Percentiles rank a stretch among this genome's conserved stretches.
Evolutionary conservation across 1,140 invertebrate genomes (phyloP).

Genomic region (Lasaia peninsularis): DNA sequence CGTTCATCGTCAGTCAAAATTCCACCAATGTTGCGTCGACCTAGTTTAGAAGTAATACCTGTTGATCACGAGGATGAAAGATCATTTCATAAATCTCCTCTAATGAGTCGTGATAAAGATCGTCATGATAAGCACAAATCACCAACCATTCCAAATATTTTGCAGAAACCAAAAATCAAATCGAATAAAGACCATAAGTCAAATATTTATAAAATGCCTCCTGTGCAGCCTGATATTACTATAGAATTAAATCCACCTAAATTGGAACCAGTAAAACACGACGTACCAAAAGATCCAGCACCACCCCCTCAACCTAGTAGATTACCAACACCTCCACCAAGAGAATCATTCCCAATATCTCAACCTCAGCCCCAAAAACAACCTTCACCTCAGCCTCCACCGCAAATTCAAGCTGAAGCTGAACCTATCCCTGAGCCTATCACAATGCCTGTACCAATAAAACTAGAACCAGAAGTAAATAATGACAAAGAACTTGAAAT

Average conservation of each 20-base stretch:
- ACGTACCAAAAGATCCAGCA: conserved; percentile 38
- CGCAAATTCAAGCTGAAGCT: conserved; percentile 27
- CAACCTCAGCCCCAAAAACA: conserved; percentile 21
- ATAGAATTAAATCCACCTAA: conserved; percentile 75
- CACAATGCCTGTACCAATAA: conserved; percentile 31
- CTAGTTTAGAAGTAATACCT: conserved; percentile 75
- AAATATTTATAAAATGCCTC: conserved; percentile 70
- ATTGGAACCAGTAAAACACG: conserved; percentile 48
- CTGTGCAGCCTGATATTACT: conserved; percentile 72
- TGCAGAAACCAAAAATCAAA: conserved; percentile 70
- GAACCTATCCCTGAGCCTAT: conserved; percentile 23
- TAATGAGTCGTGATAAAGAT: conserved; percentile 60
- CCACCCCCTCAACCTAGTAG: conserved; percentile 26
- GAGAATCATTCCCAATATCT: conserved; percentile 6
- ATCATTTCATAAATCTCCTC: conserved; percentile 58
- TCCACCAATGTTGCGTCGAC: conserved; percentile 67
- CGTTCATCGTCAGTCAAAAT: conserved; percentile 72
- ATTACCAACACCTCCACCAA: conserved; percentile 25
- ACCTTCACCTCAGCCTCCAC: neutral
- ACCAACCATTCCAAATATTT: conserved; percentile 72
- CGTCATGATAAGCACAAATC: conserved; percentile 71
- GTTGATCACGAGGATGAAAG: conserved; percentile 68
- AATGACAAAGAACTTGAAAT: conserved; percentile 73
- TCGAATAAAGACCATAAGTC: conserved; percentile 69
- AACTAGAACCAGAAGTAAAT: conserved; percentile 32